Evolutionary conservation across 2,888 invertebrate genomes (phyloP), one percentile per base, ranked within the genome.

Genomic region (Drosophila acutilabella): DNA sequence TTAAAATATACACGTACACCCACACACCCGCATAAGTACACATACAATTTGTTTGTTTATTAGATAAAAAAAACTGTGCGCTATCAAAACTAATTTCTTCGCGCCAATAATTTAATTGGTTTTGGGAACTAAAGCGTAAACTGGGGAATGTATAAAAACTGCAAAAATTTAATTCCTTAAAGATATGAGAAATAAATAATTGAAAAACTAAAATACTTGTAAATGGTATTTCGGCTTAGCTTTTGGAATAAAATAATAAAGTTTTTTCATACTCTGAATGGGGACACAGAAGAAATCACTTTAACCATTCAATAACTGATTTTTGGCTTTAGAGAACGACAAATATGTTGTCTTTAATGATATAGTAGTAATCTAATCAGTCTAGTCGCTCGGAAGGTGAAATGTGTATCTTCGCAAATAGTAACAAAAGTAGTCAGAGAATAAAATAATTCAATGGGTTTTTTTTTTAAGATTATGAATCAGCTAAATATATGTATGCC

Each of bases 81-180:
- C 57, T 67, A 75, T 75, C 71, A 67, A 44, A 52, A 45, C 18
- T 33, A 60, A 54, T 61, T 64, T 71, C 13, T 54, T 51, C n/a
- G 64, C 67, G 75, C 47, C 64, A 61, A 71, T 76, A 50, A 44
- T 59, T 67, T 76, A 44, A 72, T 71, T 68, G 48, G 33, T 30
- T 30, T 30, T 30, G 7, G 30, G 8, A 30, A 30, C 30, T 30
- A 30, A 30, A 30, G 30, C 8, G 30, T 23, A 23, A 23, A 4
- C 20, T 2, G 20, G 26, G 26, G 26, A 26, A 26, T 26, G 26
- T 26, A 14, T 13, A 13, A 10, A 13, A 30, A 30, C 26, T 16
- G 11, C 13, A 18, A n/a, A 8, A 38, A 23, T 23, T 5, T 13
- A 33, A 20, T 36, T 36, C n/a, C 2, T 30, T 0, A 8, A 30